Conservation (phyloP, 1,140 invertebrate species). For the Saccostrea glomerata region DNA sequence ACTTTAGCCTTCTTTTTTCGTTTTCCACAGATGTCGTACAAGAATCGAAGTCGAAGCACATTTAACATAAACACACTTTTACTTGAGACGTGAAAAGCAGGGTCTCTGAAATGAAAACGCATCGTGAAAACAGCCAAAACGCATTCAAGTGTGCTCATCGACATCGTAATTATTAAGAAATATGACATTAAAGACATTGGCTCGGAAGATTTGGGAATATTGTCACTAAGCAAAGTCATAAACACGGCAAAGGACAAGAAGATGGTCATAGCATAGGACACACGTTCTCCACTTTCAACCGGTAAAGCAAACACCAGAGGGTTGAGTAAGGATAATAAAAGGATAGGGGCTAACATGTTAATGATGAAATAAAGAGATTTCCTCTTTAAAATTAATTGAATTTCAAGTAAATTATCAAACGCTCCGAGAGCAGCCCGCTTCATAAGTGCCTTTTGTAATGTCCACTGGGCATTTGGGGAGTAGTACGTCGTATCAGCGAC, state of each 20-base stretch:
- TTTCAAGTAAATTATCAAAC: background rate
- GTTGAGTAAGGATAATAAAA: slow-evolving; percentile 28
- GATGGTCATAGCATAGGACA: slow-evolving; percentile 39
- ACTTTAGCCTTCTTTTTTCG: background rate
- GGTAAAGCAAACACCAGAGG: slow-evolving; percentile 34
- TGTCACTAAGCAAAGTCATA: slow-evolving; percentile 34
- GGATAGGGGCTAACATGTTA: slow-evolving; percentile 29
- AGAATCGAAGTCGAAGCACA: background rate
- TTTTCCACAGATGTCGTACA: background rate
- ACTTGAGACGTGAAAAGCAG: background rate
- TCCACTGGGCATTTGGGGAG: background rate
- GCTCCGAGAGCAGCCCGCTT: background rate
- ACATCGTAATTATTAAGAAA: slow-evolving; percentile 19
- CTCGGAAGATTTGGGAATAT: slow-evolving; percentile 33
- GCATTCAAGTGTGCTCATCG: slow-evolving; percentile 24
- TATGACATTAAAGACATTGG: slow-evolving; percentile 41
- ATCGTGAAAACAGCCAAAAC: slow-evolving; percentile 17
- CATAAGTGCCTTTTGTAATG: background rate
- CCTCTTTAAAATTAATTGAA: slow-evolving; percentile 4
- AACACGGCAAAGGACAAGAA: slow-evolving; percentile 36
- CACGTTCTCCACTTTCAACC: slow-evolving; percentile 33
- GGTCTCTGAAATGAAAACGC: slow-evolving; percentile 15
- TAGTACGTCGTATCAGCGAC: background rate
- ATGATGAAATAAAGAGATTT: slow-evolving; percentile 33
- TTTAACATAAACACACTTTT: background rate